Evolutionary conservation across 2,113 vertebrate genomes (phyloP).

Genomic region (Ptyas mucosa): DNA sequence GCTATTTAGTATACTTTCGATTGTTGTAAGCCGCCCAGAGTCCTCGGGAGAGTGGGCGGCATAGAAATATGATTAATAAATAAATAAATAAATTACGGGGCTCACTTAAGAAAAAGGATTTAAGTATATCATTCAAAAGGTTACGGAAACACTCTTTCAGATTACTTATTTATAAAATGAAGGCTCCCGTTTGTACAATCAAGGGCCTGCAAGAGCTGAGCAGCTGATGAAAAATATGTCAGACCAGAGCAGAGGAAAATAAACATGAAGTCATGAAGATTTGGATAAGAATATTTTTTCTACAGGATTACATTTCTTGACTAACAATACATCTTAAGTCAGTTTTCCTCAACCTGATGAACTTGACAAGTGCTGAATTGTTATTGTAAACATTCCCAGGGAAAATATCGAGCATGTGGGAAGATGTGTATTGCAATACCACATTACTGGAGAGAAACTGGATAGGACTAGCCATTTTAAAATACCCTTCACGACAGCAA

Average conservation of each 20-base stretch:
- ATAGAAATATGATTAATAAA: too few relatives aligned
- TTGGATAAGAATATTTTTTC: not conserved
- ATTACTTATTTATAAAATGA: not conserved
- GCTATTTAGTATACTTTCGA: too few relatives aligned
- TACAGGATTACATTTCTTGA: not conserved
- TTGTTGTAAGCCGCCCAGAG: too few relatives aligned
- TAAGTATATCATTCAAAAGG: not conserved
- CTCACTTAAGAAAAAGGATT: not conserved
- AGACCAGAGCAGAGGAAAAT: not conserved
- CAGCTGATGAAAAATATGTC: constrained; percentile 1
- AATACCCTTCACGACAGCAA: not conserved
- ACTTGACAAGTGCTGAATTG: not conserved
- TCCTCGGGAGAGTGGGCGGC: too few relatives aligned
- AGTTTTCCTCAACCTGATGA: not conserved
- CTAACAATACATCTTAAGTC: not conserved
- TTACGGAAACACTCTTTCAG: not conserved
- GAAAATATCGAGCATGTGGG: not conserved
- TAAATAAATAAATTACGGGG: too few relatives aligned
- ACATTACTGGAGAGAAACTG: not conserved
- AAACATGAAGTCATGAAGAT: not conserved
- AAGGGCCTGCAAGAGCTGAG: not conserved
- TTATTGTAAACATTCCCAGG: not conserved
- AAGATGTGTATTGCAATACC: not conserved
- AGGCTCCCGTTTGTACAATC: not conserved
- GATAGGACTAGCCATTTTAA: not conserved